Base-by-base conservation (phyloP, 2,113 vertebrate species). In the Catagonus wagneri region DNA sequence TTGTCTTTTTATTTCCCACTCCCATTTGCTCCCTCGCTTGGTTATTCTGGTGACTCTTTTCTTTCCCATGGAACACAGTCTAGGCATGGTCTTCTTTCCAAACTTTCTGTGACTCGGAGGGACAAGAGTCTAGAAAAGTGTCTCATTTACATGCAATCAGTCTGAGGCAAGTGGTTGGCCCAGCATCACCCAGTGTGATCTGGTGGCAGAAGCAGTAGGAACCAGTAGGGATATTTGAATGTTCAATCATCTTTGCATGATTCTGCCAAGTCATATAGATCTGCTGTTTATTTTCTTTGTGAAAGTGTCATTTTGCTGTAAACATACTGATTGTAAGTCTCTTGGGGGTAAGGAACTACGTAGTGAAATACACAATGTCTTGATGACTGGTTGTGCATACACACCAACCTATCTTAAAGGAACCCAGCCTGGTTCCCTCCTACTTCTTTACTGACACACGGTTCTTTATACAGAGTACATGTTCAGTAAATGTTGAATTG, bases 261-360 rank as follows among this genome's bases (percentile, higher is more conserved):
- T 95, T 84, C 63, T 89, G 52, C 34, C 68, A 65, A 25, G 32
- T 84, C 20, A 25, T 71, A 19, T 27, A 65, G 2, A 27, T 89
- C 36, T 93, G 16, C 52, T 81, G 36, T 15, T 83, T 74, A 81
- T 78, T 93, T 93, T 78, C 54, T 95, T 96, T 52, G 10, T 72
- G 11, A 72, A 54, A 68, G 29, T 66, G 52, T 7, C 61, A 20
- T 76, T 25, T 39, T 50, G 5, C 81, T 11, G 34, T 19, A 0
- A 27, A 69, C 11, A 6, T 66, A 27, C 15, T 68, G n/a, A 17
- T 72, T 60, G 6, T 56, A 36, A 93, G n/a, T 36, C 17, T 2
- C 7, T 25, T 54, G 58, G 94, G 34, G 69, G 12, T 25, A 95
- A 36, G 23, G 61, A 66, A 36, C 36, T 32, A 7, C 20, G 39